Evolutionary conservation across 2,113 vertebrate genomes (phyloP), one percentile per base, ranked within the genome.

Genomic region (Grammomys surdaster): DNA sequence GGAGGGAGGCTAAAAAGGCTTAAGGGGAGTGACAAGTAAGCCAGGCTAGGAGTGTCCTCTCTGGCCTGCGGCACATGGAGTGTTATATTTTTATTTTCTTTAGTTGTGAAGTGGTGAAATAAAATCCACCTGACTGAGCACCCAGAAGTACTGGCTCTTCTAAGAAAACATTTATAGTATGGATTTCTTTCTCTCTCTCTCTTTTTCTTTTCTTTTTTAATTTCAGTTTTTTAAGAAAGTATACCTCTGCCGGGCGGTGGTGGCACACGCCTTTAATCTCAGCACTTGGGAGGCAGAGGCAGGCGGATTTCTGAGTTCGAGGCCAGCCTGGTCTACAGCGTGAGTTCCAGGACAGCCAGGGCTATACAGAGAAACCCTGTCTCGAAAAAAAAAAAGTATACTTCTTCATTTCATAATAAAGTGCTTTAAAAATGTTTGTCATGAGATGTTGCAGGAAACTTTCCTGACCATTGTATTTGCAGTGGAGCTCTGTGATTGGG

Each of bases 371-470:
- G 40, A 40, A 40, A 40, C 40, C 40, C 40, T 40, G 40, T 40
- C 40, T 40, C 40, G 40, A 40, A 40, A 40, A 40, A 40, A 31
- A 93, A 56, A 93, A 95, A 77, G 20, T 36, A 51, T 56, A 48
- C 3, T 88, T 92, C 28, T 91, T 78, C 70, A 69, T 70, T 93
- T 40, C n/a, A 75, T 7, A 92, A 28, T 33, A 54, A 94, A 93
- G 86, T 91, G 36, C 11, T 81, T 51, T 67, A 26, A 36, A 80
- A 80, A n/a, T 24, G 33, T n/a, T 40, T 63, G n/a, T 26, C 9
- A 1, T 43, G 13, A 63, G n/a, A 51, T 51, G 51, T 51, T 51
- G 51, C 51, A 51, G 51, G 51, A 51, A 51, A 1, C 10, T 51
- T 51, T 51, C 51, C 51, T 51, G 51, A 11, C 51, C 51, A 51